Conservation (phyloP, 2,113 vertebrate genomes). For the Misgurnus mizolepis region DNA sequence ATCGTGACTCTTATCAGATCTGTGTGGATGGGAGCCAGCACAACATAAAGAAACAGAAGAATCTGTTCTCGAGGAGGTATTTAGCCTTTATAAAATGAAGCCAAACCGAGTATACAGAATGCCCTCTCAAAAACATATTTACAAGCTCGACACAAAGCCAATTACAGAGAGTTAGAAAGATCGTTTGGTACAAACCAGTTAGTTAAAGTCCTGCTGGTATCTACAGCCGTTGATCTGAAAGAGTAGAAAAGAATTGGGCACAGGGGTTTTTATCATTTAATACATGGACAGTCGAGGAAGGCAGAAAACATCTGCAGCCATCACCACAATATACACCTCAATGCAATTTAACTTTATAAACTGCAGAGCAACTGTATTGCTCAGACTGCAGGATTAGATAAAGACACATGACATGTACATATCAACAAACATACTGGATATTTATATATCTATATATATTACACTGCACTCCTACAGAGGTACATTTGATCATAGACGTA, state of each 20-base stretch:
- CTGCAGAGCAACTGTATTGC: conserved; percentile 63
- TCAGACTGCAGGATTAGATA: conserved; percentile 67
- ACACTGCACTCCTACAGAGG: conserved; percentile 54
- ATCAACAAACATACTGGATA: conserved; percentile 60
- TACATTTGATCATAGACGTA: conserved; percentile 18
- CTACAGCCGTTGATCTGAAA: conserved; percentile 43
- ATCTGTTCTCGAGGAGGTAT: conserved; percentile 14
- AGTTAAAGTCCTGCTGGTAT: conserved; percentile 53
- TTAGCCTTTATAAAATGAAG: background rate
- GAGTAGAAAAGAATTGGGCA: conserved; percentile 34
- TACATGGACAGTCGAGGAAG: conserved; percentile 13
- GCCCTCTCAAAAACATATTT: conserved; percentile 59
- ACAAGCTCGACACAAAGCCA: conserved; percentile 55
- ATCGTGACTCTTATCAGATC: too few species aligned
- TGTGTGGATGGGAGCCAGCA: too few species aligned
- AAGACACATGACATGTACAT: conserved; percentile 66
- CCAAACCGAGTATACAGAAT: conserved; percentile 34
- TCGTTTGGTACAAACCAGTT: conserved; percentile 52
- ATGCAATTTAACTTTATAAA: conserved; percentile 61
- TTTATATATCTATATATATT: conserved; percentile 71
- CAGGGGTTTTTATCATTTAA: conserved; percentile 36
- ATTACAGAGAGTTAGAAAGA: conserved; percentile 53
- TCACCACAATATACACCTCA: conserved; percentile 72
- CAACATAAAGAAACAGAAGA: conserved; percentile 26
- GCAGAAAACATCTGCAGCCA: conserved; percentile 64